Evolutionary conservation across 2,113 vertebrate genomes (phyloP).

Genomic region (Synodontis membranacea): DNA sequence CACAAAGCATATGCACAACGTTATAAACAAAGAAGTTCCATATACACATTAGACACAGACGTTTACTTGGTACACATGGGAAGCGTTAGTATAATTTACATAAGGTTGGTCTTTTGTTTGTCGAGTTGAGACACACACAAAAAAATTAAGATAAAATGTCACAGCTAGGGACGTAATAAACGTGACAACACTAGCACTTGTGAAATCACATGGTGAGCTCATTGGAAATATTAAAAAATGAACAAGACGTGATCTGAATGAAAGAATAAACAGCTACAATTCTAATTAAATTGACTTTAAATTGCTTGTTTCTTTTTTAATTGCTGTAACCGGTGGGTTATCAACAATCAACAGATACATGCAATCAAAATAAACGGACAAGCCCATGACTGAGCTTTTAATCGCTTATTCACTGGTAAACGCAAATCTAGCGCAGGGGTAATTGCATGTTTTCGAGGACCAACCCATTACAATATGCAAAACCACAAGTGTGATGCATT

Average conservation of each 20-base stretch:
- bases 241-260: not conserved
- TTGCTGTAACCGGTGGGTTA: not conserved
- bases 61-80: no score
- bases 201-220: not conserved
- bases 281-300: not conserved
- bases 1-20: conserved; percentile 36
- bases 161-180: not conserved
- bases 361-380: not conserved
- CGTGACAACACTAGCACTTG: not conserved
- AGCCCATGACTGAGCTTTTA: not conserved
- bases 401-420: not conserved
- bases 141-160: not conserved
- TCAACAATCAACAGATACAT: conserved; percentile 8
- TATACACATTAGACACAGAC: not conserved
- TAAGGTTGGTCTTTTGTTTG: not conserved
- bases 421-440: not conserved
- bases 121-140: not conserved
- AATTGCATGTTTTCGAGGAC: conserved; percentile 14
- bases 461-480: conserved; percentile 11
- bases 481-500: conserved; percentile 2
- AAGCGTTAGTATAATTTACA: not conserved
- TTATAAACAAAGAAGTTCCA: conserved; percentile 1
- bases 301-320: not conserved
- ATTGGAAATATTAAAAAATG: not conserved
- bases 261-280: not conserved